Conservation (phyloP, 2,797 vertebrate genomes). For the Orestias chungarensis region DNA sequence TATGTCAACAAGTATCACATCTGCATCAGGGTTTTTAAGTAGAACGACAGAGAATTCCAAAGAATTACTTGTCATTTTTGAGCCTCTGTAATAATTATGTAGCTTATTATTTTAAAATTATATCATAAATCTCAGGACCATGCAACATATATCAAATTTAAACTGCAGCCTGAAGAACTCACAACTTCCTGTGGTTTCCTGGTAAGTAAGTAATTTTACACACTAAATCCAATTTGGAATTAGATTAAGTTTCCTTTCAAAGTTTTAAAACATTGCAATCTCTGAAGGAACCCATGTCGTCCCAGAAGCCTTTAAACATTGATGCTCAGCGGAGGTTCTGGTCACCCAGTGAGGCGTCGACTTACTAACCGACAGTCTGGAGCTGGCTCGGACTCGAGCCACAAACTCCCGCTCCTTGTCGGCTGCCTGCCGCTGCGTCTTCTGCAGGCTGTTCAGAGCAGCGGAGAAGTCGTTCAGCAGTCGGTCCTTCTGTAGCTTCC, state of each 20-base stretch:
- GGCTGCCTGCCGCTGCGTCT: slow-evolving; percentile 89
- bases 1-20: not conserved
- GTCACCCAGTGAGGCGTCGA: not conserved
- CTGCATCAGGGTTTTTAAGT: not conserved
- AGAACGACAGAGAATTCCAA: not conserved
- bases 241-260: not conserved
- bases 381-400: slow-evolving; percentile 92
- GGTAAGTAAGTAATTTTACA: too few relatives aligned
- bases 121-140: not conserved
- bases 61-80: not conserved
- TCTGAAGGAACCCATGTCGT: not conserved
- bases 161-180: not conserved
- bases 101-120: not conserved
- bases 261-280: not conserved
- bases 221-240: not conserved
- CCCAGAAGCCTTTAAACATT: not conserved
- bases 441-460: slow-evolving; percentile 90
- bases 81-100: not conserved
- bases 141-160: not conserved
- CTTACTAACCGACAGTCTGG: slow-evolving; percentile 89
- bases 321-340: not conserved
- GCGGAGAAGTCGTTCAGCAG: slow-evolving; percentile 92
- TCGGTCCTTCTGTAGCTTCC: slow-evolving; percentile 93
- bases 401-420: slow-evolving; percentile 94
- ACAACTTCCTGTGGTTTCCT: not conserved